Evolutionary conservation across 2,888 invertebrate species (phyloP).

Genomic region (Melieria omissa): DNA sequence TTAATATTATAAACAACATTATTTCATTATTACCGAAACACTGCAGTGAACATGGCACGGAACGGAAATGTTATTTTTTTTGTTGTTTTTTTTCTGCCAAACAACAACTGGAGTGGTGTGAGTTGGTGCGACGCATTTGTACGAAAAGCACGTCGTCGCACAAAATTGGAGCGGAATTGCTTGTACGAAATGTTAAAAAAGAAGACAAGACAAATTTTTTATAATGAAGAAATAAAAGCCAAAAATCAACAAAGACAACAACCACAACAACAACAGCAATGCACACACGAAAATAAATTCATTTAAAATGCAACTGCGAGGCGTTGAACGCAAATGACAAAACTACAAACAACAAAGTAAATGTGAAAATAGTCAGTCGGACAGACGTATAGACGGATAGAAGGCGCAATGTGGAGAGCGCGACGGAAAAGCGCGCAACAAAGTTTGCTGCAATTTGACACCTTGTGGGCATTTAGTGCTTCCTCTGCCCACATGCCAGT

Average conservation of each 20-base stretch:
- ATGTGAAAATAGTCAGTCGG: slow-evolving; percentile 4
- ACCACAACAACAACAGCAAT: background rate
- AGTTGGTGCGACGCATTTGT: too few relatives aligned
- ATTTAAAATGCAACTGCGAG: slow-evolving; percentile 7
- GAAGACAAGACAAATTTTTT: slow-evolving; percentile 8
- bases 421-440: slow-evolving; percentile 15
- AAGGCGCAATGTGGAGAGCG: background rate
- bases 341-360: slow-evolving; percentile 20
- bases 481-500: slow-evolving; percentile 61
- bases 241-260: background rate
- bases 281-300: slow-evolving; percentile 1
- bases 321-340: slow-evolving; percentile 11
- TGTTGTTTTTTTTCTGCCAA: too few relatives aligned
- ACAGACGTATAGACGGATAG: background rate
- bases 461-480: slow-evolving; percentile 65
- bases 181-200: background rate
- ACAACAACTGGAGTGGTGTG: too few relatives aligned
- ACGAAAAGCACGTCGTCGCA: too few relatives aligned
- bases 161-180: too few relatives aligned
- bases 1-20: too few relatives aligned
- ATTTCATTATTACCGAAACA: too few relatives aligned
- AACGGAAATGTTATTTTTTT: too few relatives aligned
- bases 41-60: too few relatives aligned
- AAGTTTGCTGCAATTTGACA: slow-evolving; percentile 59
- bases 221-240: too few relatives aligned